A percentile compares a stretch with the other conserved stretches of the same genome.
Evolutionary conservation across 2,797 vertebrate genomes (phyloP).

Genomic region (Chrysocyon brachyurus): DNA sequence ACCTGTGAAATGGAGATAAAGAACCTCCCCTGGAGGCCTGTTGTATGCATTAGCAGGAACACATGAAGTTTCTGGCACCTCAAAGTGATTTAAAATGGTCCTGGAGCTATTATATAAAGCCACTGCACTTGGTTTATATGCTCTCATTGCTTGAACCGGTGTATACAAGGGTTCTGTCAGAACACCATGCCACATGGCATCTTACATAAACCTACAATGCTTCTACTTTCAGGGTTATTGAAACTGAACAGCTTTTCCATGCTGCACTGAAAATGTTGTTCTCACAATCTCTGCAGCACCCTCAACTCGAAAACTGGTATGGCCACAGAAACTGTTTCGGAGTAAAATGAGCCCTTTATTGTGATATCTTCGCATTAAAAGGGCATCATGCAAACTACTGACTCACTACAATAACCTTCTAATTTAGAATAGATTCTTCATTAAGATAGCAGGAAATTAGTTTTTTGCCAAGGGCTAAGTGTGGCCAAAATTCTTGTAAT

Average conservation of each 20-base stretch:
- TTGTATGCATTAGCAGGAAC: neutral
- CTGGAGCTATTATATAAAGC: neutral
- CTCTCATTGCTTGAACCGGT: neutral
- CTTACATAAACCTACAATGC: neutral
- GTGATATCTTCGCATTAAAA: conserved; percentile 1
- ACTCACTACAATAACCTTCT: conserved; percentile 59
- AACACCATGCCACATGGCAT: neutral
- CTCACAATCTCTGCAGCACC: neutral
- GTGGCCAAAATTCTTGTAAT: conserved; percentile 52
- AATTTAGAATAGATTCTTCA: conserved; percentile 59
- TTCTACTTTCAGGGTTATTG: neutral
- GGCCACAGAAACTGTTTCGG: neutral
- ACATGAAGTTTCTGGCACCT: neutral
- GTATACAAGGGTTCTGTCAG: neutral
- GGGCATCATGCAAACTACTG: neutral
- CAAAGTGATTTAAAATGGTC: neutral
- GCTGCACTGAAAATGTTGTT: neutral
- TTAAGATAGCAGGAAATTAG: conserved; percentile 34
- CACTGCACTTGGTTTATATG: neutral
- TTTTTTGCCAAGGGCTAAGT: conserved; percentile 23
- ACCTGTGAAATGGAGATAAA: neutral
- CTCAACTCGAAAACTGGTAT: conserved; percentile 46
- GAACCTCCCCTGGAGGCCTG: neutral
- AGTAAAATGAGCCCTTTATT: conserved; percentile 37
- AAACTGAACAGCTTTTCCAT: neutral